Percentiles rank a stretch among this genome's conserved stretches.
Evolutionary conservation across 2,797 vertebrate genomes (phyloP).

Genomic region (Pogoniulus pusillus): DNA sequence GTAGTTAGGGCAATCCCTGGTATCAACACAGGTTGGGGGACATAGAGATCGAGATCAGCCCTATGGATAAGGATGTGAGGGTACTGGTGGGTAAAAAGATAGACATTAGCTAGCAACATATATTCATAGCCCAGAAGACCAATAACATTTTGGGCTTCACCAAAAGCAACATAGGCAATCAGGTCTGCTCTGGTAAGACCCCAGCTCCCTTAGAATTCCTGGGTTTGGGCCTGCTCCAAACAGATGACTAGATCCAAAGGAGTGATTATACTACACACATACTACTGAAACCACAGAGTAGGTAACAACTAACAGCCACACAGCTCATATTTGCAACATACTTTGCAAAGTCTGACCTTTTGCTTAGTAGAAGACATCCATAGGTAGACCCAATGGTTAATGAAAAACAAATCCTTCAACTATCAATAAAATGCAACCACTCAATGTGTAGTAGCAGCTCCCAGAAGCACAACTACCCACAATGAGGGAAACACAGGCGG

Average conservation of each 20-base stretch:
- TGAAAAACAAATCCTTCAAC: not conserved
- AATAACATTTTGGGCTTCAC: not conserved
- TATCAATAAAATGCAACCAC: not conserved
- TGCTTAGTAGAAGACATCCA: not conserved
- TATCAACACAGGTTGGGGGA: not conserved
- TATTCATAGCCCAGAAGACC: not conserved
- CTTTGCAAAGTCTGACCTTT: not conserved
- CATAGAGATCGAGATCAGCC: not conserved
- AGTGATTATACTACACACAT: not conserved
- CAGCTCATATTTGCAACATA: not conserved
- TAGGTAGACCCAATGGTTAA: not conserved
- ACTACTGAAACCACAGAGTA: not conserved
- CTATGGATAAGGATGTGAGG: accelerated
- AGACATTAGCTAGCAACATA: accelerated
- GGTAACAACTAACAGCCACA: not conserved
- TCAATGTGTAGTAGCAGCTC: not conserved
- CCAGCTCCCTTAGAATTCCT: not conserved
- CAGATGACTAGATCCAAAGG: not conserved
- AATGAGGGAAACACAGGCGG: not conserved
- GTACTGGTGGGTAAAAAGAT: not conserved
- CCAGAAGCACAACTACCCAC: not conserved
- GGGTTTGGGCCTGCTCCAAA: not conserved
- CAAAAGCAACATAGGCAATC: not conserved
- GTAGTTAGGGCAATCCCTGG: accelerated
- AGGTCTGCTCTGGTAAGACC: not conserved